These are phyloP conservation scores for Onychorhynchus coronatus DNA, from an alignment of 2,113 vertebrate species.

Conservation along the genomic window DNA sequence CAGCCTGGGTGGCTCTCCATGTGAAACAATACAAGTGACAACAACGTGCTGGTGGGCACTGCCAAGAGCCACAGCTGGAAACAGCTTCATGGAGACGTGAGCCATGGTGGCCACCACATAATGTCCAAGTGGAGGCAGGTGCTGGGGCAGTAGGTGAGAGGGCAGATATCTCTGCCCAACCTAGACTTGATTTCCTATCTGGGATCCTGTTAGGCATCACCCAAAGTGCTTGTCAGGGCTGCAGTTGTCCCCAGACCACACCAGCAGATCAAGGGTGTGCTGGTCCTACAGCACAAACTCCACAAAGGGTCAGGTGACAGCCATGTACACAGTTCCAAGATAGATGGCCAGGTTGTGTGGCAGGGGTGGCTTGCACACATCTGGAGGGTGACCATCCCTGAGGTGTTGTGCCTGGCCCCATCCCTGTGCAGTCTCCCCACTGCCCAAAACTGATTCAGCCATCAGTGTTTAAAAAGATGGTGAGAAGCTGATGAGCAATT, in stretches of 20 bases:
- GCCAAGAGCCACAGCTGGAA: background rate
- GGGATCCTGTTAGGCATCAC: constrained; percentile 73
- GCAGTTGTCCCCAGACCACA: constrained; percentile 74
- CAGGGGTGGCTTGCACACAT: background rate
- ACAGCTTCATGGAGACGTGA: background rate
- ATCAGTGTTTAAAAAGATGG: background rate
- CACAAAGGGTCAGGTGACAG: constrained; percentile 50
- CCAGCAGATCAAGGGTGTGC: constrained; percentile 58
- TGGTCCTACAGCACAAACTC: constrained; percentile 60
- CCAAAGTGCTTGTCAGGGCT: constrained; percentile 76
- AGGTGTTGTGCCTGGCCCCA: background rate
- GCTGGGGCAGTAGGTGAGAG: accelerated
- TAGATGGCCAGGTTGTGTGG: constrained; percentile 68
- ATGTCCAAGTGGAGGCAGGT: background rate
- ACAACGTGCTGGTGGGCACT: background rate
- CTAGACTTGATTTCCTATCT: background rate
- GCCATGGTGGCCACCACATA: background rate
- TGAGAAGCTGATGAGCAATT: background rate
- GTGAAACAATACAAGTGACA: accelerated
- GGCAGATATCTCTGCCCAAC: accelerated
- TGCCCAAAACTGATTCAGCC: background rate
- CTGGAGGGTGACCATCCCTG: background rate
- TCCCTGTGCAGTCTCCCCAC: background rate
- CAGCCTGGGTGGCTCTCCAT: background rate
- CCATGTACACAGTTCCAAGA: constrained; percentile 70